Base-by-base conservation (phyloP, 2,113 vertebrate genomes). In the Jaculus jaculus region DNA sequence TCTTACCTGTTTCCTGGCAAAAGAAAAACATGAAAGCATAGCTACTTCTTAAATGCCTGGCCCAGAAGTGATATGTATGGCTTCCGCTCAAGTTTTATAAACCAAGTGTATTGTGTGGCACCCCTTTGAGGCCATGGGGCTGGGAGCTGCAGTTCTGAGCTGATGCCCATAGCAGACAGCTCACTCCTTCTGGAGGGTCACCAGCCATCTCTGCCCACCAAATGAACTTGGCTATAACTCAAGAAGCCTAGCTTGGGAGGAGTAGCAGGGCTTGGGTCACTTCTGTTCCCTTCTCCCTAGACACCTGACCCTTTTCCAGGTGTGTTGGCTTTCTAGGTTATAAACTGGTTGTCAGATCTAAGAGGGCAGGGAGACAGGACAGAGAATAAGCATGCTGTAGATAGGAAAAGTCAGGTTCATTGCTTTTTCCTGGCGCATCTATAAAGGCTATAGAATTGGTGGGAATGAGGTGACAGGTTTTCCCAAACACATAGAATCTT, bases 91-190 rank as follows among this genome's bases (percentile, higher is more conserved):
- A 12, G 3, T 66, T 73, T 77, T 37, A n/a, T 7, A 83, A 18
- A 4, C 61, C n/a, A 20, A 9, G 26, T 51, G 1, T 39, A 9
- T 32, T 42, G 18, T 13, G 8, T 3, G 47, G 72, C 30, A 5
- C 51, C 23, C 37, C n/a, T n/a, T 58, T 32, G 65, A 74, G 87
- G 71, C n/a, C 24, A 4, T 21, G 26, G 47, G 34, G 7, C 30
- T 65, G 65, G 75, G 65, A 92, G 84, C 54, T 47, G 42, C 24
- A 28, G 54, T 32, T 21, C 6, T 39, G 39, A 60, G 61, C 28
- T 1, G 8, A 34, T 30, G n/a, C 21, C 24, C 24, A 42, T 8
- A 39, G 20, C 86, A 20, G 8, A 72, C 34, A 0, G 0, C 42
- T 7, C 54, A 21, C 18, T 78, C 30, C 11, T n/a, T 84, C 28